Percentiles rank a stretch among this genome's conserved stretches.
These are phyloP conservation scores for Lytechinus variegatus DNA, from an alignment of 35 echinoderm and acorn worm genomes.

Conservation along the genomic window DNA sequence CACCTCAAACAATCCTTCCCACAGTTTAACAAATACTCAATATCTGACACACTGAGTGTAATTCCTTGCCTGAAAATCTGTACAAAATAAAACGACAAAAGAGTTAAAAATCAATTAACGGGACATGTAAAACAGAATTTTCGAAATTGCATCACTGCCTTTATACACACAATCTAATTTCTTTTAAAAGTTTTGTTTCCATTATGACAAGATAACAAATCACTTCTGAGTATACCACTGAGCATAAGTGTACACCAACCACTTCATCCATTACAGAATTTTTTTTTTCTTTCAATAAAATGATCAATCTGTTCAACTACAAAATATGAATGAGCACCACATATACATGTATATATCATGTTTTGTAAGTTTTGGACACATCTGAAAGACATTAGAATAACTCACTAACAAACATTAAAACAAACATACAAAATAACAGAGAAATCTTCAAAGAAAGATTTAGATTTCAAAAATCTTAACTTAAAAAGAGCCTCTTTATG, in stretches of 20 bases:
- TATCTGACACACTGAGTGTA: background rate
- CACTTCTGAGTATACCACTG: no score
- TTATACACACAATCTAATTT: background rate
- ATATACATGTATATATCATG: no score
- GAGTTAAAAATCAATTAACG: background rate
- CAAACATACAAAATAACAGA: no score
- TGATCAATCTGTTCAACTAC: no score
- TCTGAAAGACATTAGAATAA: no score
- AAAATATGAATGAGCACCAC: background rate
- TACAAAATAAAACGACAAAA: background rate
- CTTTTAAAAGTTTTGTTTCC: background rate
- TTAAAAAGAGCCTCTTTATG: background rate
- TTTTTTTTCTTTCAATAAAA: no score
- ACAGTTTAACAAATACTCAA: conserved; percentile 14
- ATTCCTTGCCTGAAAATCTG: conserved; percentile 1
- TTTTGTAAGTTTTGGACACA: no score
- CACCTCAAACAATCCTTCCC: conserved; percentile 42
- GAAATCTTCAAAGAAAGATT: no score
- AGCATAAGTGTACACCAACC: no score
- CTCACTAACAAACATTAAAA: no score
- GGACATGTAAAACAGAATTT: background rate
- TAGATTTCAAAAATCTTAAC: no score
- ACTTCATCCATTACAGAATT: no score
- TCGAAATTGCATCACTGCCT: background rate
- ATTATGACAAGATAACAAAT: background rate